Evolutionary conservation across 2,113 vertebrate genomes (phyloP).

Genomic region (Lepisosteus oculatus): DNA sequence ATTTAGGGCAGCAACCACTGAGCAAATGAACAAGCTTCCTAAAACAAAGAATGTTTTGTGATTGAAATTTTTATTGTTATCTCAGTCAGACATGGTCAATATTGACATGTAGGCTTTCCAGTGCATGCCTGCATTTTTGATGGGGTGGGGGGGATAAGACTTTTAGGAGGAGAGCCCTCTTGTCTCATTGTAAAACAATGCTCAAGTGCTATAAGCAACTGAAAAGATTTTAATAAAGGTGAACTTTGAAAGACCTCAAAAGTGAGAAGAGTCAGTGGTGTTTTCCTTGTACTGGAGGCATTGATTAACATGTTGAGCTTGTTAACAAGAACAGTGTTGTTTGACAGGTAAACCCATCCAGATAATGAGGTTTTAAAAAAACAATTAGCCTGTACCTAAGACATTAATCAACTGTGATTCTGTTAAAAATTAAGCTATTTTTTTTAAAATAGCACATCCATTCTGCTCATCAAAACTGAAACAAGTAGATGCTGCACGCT

Average conservation of each 20-base stretch:
- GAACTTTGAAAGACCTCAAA: background rate
- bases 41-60: slow-evolving; percentile 39
- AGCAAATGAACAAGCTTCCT: slow-evolving; percentile 28
- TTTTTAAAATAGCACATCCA: too few species aligned
- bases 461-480: too few species aligned
- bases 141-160: background rate
- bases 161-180: background rate
- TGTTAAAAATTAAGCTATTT: too few species aligned
- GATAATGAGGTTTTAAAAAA: background rate
- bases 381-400: too few species aligned
- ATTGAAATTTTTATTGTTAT: slow-evolving; percentile 18
- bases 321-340: background rate
- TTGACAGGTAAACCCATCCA: background rate
- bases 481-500: too few species aligned
- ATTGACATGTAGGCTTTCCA: background rate
- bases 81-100: slow-evolving; percentile 1
- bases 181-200: background rate
- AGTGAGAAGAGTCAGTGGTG: too few species aligned
- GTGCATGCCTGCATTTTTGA: background rate
- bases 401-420: too few species aligned
- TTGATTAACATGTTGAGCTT: background rate
- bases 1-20: slow-evolving; percentile 27
- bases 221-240: background rate
- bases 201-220: background rate
- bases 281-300: background rate